Base-by-base conservation (phyloP, 2,888 invertebrate species). In the Charanyca ferruginea region DNA sequence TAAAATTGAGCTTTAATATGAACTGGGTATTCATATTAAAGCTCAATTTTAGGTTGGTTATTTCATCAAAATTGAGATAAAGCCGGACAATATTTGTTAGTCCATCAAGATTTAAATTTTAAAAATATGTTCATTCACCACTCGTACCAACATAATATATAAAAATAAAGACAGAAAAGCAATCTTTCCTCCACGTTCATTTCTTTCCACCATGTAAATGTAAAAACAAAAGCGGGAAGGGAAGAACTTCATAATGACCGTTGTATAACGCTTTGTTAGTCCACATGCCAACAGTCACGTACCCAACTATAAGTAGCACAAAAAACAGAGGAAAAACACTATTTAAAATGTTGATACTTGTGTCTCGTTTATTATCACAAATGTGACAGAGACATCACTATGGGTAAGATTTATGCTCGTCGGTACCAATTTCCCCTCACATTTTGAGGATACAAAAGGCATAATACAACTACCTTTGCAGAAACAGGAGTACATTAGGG, bases 281-380 rank as follows among this genome's bases (percentile, higher is more conserved):
- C 45, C 63, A 63, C 60, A 58, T 57, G 48, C 51, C 48, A 72
- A 54, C 54, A 66, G 64, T 65, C 64, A 68, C 55, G 66, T 77
- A 68, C 41, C 48, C 44, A 51, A 69, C 54, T 49, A 51, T 41
- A 47, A 78, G 52, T 52, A 61, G 28, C 51, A 61, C 49, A 60
- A 54, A 62, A 58, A 67, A 13, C n/a, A 23, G 44, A 57, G 22
- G 22, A 54, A 77, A 66, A 82, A 65, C 51, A 64, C 57, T 68
- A 68, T 63, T 80, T 80, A 77, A 65, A 82, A 73, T 73, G 77
- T 73, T 77, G 66, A 77, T 73, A 68, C 62, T 66, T 68, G 65
- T 79, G 77, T 73, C 61, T 66, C 66, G 28, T 81, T 80, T 79
- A 79, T 79, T 81, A 79, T 73, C 66, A 66, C 68, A 72, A 81